Base-by-base conservation (phyloP, 2,113 vertebrate genomes). In the Stictonetta naevosa region DNA sequence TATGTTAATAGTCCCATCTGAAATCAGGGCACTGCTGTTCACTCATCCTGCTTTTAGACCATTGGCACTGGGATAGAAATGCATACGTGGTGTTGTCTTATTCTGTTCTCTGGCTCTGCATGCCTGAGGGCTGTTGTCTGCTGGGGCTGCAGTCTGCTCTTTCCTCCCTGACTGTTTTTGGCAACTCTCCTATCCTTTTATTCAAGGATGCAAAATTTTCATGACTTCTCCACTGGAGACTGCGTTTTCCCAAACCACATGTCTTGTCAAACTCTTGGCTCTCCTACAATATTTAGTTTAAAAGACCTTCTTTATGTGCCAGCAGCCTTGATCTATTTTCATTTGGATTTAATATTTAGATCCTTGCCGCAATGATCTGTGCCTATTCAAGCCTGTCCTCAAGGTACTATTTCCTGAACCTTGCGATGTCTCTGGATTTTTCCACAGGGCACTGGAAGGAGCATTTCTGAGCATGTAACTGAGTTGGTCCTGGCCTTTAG, bases 11-110 rank as follows among this genome's bases (percentile, higher is more conserved):
- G 29, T 19, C 21, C 58, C 28, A 31, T 72, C 34, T 89, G 93
- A 95, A 96, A 93, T 38, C 91, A 95, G 89, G 93, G 38, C 77
- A 50, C 62, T 82, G 86, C 58, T 36, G 34, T 79, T 95, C 56
- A 2, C 8, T 91, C 69, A 4, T 46, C 71, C 64, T 44, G 7
- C 31, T 72, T 72, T 91, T 4, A 68, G n/a, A 28, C 3, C 5
- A 9, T 29, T 36, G 67, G 11, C 26, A 34, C 19, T 76, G 38
- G 74, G 38, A 10, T 26, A 22, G 76, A 56, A 88, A 71, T 40
- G 46, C 20, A 5, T 34, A 14, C 5, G 0, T 8, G 12, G 25
- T 52, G 56, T 72, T 53, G 34, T 40, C 58, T 72, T 46, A n/a
- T 44, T 38, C 76, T 66, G 34, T 29, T 75, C 31, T 33, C 12